These are phyloP conservation scores for Nemopilema nomurai DNA, from an alignment of 30 jellyfish, hydroid and myxozoan genomes.

Conservation along the genomic window DNA sequence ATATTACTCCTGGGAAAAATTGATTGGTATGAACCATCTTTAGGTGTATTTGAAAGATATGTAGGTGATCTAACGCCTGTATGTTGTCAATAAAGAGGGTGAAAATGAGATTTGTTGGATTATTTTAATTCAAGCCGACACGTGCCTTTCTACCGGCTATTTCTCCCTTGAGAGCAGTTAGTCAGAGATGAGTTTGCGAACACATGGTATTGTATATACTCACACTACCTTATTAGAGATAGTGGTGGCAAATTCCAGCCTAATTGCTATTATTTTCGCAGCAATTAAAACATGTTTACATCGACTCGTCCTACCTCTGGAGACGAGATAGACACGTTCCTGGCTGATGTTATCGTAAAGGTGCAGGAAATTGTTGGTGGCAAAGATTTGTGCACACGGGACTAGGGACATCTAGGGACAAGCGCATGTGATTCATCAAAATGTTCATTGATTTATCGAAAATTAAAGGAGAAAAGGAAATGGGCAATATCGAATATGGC, in stretches of 20 bases:
- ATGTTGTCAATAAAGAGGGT: not conserved
- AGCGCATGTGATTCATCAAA: not conserved
- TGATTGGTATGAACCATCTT: not conserved
- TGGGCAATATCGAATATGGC: not conserved
- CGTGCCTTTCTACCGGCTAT: not conserved
- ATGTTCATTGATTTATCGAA: not conserved
- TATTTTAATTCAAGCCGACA: not conserved
- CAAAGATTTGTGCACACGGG: not conserved
- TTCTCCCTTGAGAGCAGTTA: not conserved
- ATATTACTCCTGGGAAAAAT: not conserved
- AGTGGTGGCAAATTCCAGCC: not conserved
- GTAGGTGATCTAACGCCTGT: not conserved
- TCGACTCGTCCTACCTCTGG: not conserved
- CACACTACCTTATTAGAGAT: not conserved
- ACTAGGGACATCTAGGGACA: not conserved
- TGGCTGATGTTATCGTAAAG: not conserved
- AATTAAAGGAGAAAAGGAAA: not conserved
- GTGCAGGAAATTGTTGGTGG: not conserved
- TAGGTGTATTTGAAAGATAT: not conserved
- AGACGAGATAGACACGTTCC: not conserved
- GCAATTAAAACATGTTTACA: not conserved
- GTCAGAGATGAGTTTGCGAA: not conserved
- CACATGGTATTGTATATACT: not conserved
- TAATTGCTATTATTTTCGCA: not conserved
- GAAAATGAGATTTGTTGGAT: not conserved